Base-by-base conservation (phyloP, 2,113 vertebrate species). In the Nesoenas mayeri region DNA sequence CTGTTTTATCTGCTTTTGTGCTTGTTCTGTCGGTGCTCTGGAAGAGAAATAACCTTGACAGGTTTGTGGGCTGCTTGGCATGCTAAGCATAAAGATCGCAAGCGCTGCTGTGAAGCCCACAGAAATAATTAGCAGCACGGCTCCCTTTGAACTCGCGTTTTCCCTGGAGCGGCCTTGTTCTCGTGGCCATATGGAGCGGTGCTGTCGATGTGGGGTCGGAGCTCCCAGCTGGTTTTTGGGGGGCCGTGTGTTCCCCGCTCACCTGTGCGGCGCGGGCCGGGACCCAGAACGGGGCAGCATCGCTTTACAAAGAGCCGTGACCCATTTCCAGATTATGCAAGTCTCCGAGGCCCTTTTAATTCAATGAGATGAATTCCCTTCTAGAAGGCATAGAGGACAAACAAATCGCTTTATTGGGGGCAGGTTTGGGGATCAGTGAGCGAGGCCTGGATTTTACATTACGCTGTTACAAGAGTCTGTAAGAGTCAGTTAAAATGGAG, bases 301-400 rank as follows among this genome's bases (percentile, higher is more conserved):
- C 21, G 40, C 54, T 4, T 36, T 62, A 5, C 56, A n/a, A 34
- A 24, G 40, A 88, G 64, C 42, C 3, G 1, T 51, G 91, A 78
- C 88, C 91, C 57, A 42, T 78, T 93, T 94, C 70, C 75, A 67
- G 51, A 6, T 66, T 54, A 36, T 32, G 47, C 79, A 88, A 66
- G 51, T 78, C 79, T 74, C 75, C 20, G 17, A 28, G 91, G 92
- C 34, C 32, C 29, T 83, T 80, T 70, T 3, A 40, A n/a, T 65
- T 73, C 72, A n/a, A 40, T n/a, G 58, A 79, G 54, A 40, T 85
- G 11, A 58, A 80, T 70, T 66, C 28, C 14, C n/a, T 51, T 83
- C 53, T 15, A 34, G 56, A 73, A 90, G n/a, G n/a, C 60, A 36
- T 51, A 36, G 47, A 62, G 72, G 40, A 86, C 19, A 6, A 80